Base-by-base conservation (phyloP, 1,140 invertebrate species). In the Adoxophyes honmai region DNA sequence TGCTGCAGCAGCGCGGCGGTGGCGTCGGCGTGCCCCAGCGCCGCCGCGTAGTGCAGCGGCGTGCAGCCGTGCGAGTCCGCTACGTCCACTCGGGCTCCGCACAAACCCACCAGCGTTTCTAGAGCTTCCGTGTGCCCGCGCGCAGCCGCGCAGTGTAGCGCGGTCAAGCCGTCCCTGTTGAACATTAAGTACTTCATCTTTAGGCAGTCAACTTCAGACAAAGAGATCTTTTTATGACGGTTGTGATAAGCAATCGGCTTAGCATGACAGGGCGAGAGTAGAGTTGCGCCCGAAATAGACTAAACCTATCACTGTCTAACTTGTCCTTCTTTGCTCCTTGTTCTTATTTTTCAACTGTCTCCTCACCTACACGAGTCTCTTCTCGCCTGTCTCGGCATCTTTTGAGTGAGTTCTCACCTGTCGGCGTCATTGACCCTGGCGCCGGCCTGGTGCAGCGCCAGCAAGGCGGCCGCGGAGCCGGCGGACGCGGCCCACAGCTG, bases 401-500 rank as follows among this genome's bases (percentile, higher is more conserved):
- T n/a, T n/a, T n/a, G n/a, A n/a, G n/a, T n/a, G n/a, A n/a, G n/a
- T n/a, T n/a, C 66, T 61, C 62, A 91, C 90, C 95, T 95, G 90
- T 98, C 97, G 8, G 92, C 87, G 13, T 94, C 92, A 72, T 95
- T 92, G 0, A 96, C 93, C 39, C 93, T 91, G 5, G 95, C 94
- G 5, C 96, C 96, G 4, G 95, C 95, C 78, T 97, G 95, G 1
- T 97, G 78, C 33, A 99, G 81, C 1, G 95, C 93, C 14, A 97
- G 89, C 56, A 98, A 94, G 0, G 97, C 98, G 66, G 98, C 96
- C 0, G 95, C 93, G 56, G 96, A 98, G 81, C 98, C 98, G 44
- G 97, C 96, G 78, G 97, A 98, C 0, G 98, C 97, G 0, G 98
- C 98, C 98, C 98, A 99, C 1, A 99, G 85, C 21, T 99, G 91